These are phyloP conservation scores for Nesogale talazaci DNA, from an alignment of 2,113 vertebrate genomes.

Conservation along the genomic window DNA sequence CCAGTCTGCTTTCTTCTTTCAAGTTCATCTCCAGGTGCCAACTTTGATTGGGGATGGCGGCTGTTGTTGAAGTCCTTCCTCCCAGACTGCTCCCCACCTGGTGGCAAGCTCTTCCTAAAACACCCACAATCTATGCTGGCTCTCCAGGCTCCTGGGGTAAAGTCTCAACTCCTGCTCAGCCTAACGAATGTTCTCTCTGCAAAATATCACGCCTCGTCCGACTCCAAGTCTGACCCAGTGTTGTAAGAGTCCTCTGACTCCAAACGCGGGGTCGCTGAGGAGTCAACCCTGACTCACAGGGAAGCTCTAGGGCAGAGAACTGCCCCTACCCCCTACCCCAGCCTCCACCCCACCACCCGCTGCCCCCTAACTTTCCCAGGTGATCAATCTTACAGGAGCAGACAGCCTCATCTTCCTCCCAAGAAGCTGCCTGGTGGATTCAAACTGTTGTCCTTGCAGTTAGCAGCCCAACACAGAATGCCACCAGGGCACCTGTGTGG, in stretches of 20 bases:
- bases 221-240: neutral
- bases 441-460: too few relatives aligned
- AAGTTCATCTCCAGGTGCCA: neutral
- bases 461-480: too few relatives aligned
- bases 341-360: too few relatives aligned
- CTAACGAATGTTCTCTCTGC: neutral
- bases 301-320: too few relatives aligned
- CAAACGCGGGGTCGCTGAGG: too few relatives aligned
- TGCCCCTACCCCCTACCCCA: too few relatives aligned
- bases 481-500: neutral
- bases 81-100: neutral
- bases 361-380: too few relatives aligned
- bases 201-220: neutral
- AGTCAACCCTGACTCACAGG: too few relatives aligned
- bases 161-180: neutral
- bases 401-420: too few relatives aligned
- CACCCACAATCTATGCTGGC: neutral
- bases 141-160: neutral
- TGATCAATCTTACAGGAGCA: too few relatives aligned
- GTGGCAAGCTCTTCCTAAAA: neutral
- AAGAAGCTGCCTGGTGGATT: too few relatives aligned
- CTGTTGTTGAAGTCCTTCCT: neutral
- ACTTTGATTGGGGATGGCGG: neutral
- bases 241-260: neutral
- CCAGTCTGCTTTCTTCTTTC: neutral